Evolutionary conservation across 1,140 invertebrate species (phyloP).

Genomic region (Zophobas atratus): DNA sequence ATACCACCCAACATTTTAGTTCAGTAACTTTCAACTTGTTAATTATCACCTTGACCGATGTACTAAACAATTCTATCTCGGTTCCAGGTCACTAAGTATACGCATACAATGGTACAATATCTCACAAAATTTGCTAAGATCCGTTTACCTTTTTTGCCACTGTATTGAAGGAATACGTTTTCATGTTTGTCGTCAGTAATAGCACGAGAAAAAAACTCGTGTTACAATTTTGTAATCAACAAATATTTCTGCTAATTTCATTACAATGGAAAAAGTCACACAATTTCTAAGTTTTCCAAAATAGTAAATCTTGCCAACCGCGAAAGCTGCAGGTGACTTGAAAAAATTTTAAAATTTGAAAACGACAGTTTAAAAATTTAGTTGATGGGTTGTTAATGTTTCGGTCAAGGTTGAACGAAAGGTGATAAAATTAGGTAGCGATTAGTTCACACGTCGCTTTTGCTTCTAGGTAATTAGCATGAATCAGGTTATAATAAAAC

Average conservation of each 20-base stretch:
- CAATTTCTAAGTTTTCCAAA: slow-evolving; percentile 17
- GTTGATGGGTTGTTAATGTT: not conserved
- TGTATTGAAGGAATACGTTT: slow-evolving; percentile 28
- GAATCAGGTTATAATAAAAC: slow-evolving; percentile 1
- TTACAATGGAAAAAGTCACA: slow-evolving; percentile 9
- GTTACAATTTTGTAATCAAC: slow-evolving; percentile 14
- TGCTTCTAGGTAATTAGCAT: not conserved
- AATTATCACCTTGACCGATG: slow-evolving; percentile 45
- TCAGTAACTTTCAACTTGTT: slow-evolving; percentile 34
- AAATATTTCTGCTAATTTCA: slow-evolving; percentile 3
- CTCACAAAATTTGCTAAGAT: slow-evolving; percentile 43
- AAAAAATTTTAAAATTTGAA: too few species aligned
- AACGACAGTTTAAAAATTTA: too few species aligned
- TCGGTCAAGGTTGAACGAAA: slow-evolving; percentile 1
- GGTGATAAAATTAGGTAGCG: not conserved
- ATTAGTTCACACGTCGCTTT: not conserved
- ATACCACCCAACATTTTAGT: slow-evolving; percentile 31
- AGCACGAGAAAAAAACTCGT: not conserved
- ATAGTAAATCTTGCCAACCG: not conserved
- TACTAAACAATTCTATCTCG: slow-evolving; percentile 43
- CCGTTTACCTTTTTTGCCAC: slow-evolving; percentile 21
- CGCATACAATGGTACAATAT: slow-evolving; percentile 47
- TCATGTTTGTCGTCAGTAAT: slow-evolving; percentile 15
- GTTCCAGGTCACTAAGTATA: slow-evolving; percentile 46
- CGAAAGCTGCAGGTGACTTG: too few species aligned